Conservation (phyloP, 1,140 invertebrate genomes). For the Anthonomus grandis region DNA sequence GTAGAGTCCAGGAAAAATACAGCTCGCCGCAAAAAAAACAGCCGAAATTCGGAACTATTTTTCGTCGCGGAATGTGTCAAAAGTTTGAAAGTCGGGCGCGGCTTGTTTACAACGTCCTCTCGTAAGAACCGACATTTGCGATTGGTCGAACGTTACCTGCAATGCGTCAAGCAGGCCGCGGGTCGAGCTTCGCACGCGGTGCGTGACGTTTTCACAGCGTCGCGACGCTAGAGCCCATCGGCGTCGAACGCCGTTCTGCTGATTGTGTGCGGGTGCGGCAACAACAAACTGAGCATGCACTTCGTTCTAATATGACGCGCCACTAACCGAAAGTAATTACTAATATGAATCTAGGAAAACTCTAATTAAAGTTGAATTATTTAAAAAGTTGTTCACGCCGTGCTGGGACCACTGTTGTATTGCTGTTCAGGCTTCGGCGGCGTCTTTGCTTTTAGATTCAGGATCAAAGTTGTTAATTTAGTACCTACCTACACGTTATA, state of each 20-base stretch:
- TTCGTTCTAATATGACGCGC: background rate
- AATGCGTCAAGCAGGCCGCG: conserved; percentile 66
- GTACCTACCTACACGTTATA: too few species aligned
- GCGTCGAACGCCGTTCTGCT: conserved; percentile 30
- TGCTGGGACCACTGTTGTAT: too few species aligned
- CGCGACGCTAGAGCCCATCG: conserved; percentile 24
- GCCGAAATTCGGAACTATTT: conserved; percentile 52
- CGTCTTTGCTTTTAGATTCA: too few species aligned
- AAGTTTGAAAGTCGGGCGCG: conserved; percentile 60
- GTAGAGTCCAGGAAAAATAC: background rate
- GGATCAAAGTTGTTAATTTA: too few species aligned
- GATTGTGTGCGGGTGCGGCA: conserved; percentile 38
- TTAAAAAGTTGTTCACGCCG: too few species aligned
- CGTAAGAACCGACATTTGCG: conserved; percentile 48
- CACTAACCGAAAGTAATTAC: background rate
- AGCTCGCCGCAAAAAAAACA: background rate
- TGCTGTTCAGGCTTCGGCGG: too few species aligned
- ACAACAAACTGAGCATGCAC: conserved; percentile 24
- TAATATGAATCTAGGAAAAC: too few species aligned
- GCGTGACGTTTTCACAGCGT: conserved; percentile 27
- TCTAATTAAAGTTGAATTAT: too few species aligned
- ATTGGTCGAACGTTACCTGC: conserved; percentile 76
- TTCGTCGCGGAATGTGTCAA: conserved; percentile 52
- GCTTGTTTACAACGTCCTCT: conserved; percentile 60
- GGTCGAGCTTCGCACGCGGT: conserved; percentile 38